These are phyloP conservation scores for Gambusia affinis DNA, from an alignment of 2,113 vertebrate species.

Conservation along the genomic window DNA sequence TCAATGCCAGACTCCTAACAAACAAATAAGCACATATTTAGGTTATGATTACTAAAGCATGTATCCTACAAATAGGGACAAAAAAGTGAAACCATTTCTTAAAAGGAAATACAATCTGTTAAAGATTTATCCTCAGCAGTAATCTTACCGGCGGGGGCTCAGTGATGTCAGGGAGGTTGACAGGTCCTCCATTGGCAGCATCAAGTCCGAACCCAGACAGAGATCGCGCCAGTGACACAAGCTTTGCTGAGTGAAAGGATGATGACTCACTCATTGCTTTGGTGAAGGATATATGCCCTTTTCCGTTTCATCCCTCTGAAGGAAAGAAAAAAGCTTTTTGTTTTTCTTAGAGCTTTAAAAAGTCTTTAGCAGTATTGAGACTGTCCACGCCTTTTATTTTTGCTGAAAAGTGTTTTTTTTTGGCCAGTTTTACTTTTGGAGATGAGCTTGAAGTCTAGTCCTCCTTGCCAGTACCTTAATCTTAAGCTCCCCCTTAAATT, in stretches of 20 bases:
- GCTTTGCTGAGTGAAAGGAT: slow-evolving; percentile 74
- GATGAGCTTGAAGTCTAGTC: neutral
- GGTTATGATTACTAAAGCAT: neutral
- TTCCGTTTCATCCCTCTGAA: slow-evolving; percentile 78
- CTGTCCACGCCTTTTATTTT: neutral
- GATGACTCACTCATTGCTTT: slow-evolving; percentile 72
- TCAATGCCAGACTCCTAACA: slow-evolving; percentile 67
- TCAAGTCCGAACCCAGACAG: slow-evolving; percentile 58
- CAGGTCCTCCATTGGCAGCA: slow-evolving; percentile 53
- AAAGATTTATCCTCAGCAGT: neutral
- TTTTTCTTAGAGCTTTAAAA: neutral
- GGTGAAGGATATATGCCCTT: slow-evolving; percentile 64
- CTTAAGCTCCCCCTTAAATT: too few relatives aligned
- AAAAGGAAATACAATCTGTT: neutral
- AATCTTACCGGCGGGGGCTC: slow-evolving; percentile 58
- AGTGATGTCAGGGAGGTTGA: slow-evolving; percentile 8
- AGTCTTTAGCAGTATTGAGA: neutral
- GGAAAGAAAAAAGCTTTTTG: neutral
- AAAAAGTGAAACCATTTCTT: too few relatives aligned
- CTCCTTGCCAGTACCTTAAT: too few relatives aligned
- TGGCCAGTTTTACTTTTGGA: neutral
- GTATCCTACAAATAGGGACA: neutral
- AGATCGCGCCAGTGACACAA: slow-evolving; percentile 81
- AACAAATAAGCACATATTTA: slow-evolving; percentile 6
- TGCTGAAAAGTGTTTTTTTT: neutral